phyloP scores from a whole-genome alignment of 30 jellyfish, hydroid and myxozoan species.

The Turritopsis rubra region DNA sequence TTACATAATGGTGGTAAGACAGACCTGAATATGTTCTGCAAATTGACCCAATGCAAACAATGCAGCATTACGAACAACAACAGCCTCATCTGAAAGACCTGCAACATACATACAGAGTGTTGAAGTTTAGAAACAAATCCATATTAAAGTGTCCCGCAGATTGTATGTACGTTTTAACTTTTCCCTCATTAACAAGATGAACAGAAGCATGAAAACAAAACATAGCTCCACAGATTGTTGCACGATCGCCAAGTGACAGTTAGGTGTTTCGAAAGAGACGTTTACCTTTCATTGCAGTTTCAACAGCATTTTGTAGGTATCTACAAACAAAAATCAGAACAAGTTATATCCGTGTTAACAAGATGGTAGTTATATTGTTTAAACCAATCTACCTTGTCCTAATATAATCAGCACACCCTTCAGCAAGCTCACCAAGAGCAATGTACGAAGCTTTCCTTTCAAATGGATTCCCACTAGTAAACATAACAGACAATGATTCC shows the following conservation, averaged over 20 bases:
- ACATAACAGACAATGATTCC: slow-evolving; percentile 38
- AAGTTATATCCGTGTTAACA: background rate
- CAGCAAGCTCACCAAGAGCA: slow-evolving; percentile 86
- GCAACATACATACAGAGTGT: background rate
- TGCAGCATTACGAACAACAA: slow-evolving; percentile 81
- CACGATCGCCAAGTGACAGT: too few relatives aligned
- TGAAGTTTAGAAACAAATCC: too few relatives aligned
- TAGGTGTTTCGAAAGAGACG: background rate
- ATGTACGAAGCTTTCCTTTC: slow-evolving; percentile 76
- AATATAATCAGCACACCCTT: slow-evolving; percentile 85
- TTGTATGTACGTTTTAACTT: too few relatives aligned
- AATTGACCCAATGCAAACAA: slow-evolving; percentile 78
- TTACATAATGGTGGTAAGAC: background rate
- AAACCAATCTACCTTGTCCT: slow-evolving; percentile 38
- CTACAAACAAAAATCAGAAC: slow-evolving; percentile 1
- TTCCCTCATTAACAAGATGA: background rate
- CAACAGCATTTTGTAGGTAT: slow-evolving; percentile 27
- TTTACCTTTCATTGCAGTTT: slow-evolving; percentile 36
- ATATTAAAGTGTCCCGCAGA: too few relatives aligned
- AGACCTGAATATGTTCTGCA: slow-evolving; percentile 79
- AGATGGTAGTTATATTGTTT: background rate
- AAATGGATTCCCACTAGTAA: slow-evolving; percentile 46
- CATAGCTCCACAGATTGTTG: background rate
- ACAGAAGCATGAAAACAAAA: background rate
- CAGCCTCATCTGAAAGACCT: slow-evolving; percentile 72